Percentiles rank a stretch among this genome's conserved stretches.
phyloP scores from a whole-genome alignment of 2,888 invertebrate species.

The Clunio marinus region DNA sequence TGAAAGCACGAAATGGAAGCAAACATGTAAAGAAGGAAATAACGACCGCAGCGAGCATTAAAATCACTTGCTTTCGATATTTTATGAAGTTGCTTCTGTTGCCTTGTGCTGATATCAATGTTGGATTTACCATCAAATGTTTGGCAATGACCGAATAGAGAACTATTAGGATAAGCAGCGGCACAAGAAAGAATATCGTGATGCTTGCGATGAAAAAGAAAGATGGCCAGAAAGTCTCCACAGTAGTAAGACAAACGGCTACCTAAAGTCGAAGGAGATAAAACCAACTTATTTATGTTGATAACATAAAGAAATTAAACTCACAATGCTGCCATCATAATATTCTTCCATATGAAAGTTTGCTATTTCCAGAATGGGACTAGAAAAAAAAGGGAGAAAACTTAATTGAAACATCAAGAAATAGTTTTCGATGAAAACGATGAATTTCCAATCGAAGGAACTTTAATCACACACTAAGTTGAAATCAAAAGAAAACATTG shows the following conservation, averaged over 20 bases:
- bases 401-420: conserved; percentile 41
- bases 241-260: conserved; percentile 76
- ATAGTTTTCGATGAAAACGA: not conserved
- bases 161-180: conserved; percentile 72
- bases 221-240: conserved; percentile 71
- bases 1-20: conserved; percentile 82
- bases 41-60: conserved; percentile 87
- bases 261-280: conserved; percentile 47
- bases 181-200: conserved; percentile 78
- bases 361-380: conserved; percentile 80
- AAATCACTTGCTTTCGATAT: conserved; percentile 75
- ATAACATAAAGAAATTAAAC: not conserved
- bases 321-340: conserved; percentile 60
- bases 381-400: conserved; percentile 53
- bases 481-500: too few species aligned
- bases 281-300: not conserved
- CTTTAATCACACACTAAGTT: too few species aligned
- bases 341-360: conserved; percentile 68
- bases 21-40: conserved; percentile 86
- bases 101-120: conserved; percentile 60
- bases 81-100: conserved; percentile 59
- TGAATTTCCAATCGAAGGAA: conserved; percentile 9
- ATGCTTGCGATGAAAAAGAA: conserved; percentile 77
- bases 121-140: conserved; percentile 76
- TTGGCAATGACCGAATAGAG: conserved; percentile 82